Evolutionary conservation across 2,888 invertebrate genomes (phyloP), one percentile per base, ranked within the genome.

Genomic region (Thalpophila matura): DNA sequence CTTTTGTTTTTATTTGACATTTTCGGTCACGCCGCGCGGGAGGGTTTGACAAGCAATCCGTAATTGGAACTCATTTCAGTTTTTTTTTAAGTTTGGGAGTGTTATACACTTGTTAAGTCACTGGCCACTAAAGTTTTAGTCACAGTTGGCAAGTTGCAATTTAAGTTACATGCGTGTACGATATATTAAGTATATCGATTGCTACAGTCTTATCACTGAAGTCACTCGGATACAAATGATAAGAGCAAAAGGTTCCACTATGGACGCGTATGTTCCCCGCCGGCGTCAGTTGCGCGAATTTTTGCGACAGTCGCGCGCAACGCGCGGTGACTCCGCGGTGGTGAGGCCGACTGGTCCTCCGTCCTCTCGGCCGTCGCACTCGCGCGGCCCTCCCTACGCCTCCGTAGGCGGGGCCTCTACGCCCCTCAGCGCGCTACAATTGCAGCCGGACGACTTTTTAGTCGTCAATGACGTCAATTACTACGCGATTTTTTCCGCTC

Each of bases 371-470:
- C 57, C 68, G 77, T 68, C 77, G 81, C 82, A 81, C 82, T 84
- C 86, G 76, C 84, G 79, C 79, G 88, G 86, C 87, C 93, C 94
- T 93, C 93, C 93, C 92, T 86, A 90, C 93, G 93, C 92, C 93
- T 88, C 85, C 79, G 76, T 24, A 85, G 92, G 91, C 91, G 91
- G 88, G 75, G 89, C 85, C 58, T 65, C 64, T 7, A 77, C 89
- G 89, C 90, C 91, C 89, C 83, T 61, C 67, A 56, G 47, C 53
- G 58, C 63, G 24, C 49, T 81, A 74, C 76, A 70, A 72, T 80
- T 74, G 74, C 76, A 68, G 70, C 72, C 80, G 82, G 85, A 74
- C 85, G 82, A 87, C 89, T 87, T 89, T 86, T 87, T 86, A 85
- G 79, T 83, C 85, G 85, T 84, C 84, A 85, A 86, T 89, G 86